phyloP scores from a whole-genome alignment of 1,140 invertebrate species.

The Triops cancriformis region DNA sequence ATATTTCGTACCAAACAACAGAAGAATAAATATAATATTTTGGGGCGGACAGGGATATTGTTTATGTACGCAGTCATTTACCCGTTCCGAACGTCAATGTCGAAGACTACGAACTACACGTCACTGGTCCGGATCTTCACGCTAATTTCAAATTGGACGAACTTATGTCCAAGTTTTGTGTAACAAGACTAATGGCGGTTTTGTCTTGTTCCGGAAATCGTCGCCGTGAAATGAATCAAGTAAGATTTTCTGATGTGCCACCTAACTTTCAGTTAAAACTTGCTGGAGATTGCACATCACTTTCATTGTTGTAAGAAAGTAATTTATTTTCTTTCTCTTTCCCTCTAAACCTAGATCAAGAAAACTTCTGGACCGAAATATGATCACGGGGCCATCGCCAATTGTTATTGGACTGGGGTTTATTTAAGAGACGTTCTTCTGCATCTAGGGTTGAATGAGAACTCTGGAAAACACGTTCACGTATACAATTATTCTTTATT shows the following conservation, averaged over 20 bases:
- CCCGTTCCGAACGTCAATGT: conserved; percentile 8
- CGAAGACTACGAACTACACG: background rate
- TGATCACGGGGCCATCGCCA: conserved; percentile 51
- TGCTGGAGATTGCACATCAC: background rate
- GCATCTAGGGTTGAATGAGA: conserved; percentile 37
- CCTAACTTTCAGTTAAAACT: background rate
- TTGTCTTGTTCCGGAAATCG: conserved; percentile 56
- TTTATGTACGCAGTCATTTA: conserved; percentile 25
- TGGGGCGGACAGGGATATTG: conserved; percentile 10
- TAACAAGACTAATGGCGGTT: conserved; percentile 42
- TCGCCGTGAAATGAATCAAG: conserved; percentile 46
- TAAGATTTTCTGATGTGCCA: background rate
- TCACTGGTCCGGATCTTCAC: conserved; percentile 7
- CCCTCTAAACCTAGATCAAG: conserved; percentile 42
- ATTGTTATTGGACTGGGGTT: conserved; percentile 51
- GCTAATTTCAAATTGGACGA: background rate
- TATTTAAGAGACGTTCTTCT: conserved; percentile 41
- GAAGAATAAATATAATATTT: background rate
- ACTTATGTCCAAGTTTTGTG: conserved; percentile 26
- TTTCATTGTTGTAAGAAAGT: too few species aligned
- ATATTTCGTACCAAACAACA: background rate
- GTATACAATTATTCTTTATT: conserved; percentile 26
- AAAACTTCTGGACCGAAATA: conserved; percentile 50
- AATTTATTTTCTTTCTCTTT: too few species aligned
- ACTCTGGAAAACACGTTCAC: conserved; percentile 42